These are phyloP conservation scores for Betta splendens DNA, from an alignment of 2,797 vertebrate genomes.

Conservation along the genomic window DNA sequence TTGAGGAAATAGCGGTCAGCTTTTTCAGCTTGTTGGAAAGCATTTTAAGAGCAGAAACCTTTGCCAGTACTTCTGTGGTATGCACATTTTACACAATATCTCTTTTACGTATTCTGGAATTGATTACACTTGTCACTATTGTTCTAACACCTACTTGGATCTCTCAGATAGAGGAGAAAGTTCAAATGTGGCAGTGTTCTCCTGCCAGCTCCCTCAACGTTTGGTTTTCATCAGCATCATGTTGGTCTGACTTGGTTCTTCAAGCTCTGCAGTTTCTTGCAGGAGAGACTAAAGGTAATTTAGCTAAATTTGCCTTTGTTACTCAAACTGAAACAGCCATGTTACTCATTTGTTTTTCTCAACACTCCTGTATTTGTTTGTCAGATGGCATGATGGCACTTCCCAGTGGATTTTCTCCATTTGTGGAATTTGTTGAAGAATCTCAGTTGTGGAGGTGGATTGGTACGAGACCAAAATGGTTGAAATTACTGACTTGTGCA, in stretches of 20 bases:
- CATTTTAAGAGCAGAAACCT: slow-evolving; percentile 86
- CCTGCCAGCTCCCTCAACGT: slow-evolving; percentile 91
- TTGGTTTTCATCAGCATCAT: slow-evolving; percentile 92
- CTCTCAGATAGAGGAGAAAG: slow-evolving; percentile 91
- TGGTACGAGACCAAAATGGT: slow-evolving; percentile 74
- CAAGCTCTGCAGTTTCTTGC: slow-evolving; percentile 93
- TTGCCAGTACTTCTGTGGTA: slow-evolving; percentile 88
- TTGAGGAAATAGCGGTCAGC: slow-evolving; percentile 93
- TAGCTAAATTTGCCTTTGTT: slow-evolving; percentile 52
- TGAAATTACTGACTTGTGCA: not conserved
- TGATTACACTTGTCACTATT: not conserved
- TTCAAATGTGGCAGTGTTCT: slow-evolving; percentile 93
- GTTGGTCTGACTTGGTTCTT: slow-evolving; percentile 94
- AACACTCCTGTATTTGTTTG: not conserved
- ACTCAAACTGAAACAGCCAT: not conserved
- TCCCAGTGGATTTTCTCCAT: slow-evolving; percentile 90
- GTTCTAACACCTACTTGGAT: slow-evolving; percentile 4
- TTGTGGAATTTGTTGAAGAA: slow-evolving; percentile 93
- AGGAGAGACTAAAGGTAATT: slow-evolving; percentile 90
- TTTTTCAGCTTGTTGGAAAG: slow-evolving; percentile 93
- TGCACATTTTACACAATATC: slow-evolving; percentile 4
- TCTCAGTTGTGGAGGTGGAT: slow-evolving; percentile 95
- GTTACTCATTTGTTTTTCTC: not conserved
- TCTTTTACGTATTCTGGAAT: not conserved
- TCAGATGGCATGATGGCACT: slow-evolving; percentile 84